Evolutionary conservation across 2,888 invertebrate genomes (phyloP), one percentile per base, ranked within the genome.

Genomic region (Oeneis ivallda): DNA sequence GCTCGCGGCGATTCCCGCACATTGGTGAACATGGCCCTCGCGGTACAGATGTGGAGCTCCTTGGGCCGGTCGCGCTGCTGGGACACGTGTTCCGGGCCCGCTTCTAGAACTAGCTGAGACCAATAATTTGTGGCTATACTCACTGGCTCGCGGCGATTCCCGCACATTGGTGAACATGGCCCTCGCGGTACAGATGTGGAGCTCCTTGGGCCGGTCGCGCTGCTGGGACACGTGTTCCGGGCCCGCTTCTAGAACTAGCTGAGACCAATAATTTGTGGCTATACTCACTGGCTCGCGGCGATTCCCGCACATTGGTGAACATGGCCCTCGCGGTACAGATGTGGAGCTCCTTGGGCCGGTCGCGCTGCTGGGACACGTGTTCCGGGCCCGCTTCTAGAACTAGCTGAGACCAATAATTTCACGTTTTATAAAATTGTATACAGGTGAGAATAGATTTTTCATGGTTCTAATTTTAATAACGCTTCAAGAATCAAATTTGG

Each of bases 21-120:
- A 79, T 96, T 96, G 4, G 94, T 94, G 37, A 94, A 80, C 0
- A 82, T 88, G 0, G 96, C 94, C 60, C 96, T 92, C 2, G 97
- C 96, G 0, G 96, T 95, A 86, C 97, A 96, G 41, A 97, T 89
- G 78, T 98, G 97, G 72, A 99, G 92, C 37, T 96, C 95, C 76
- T 95, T 96, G 0, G 98, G 99, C 32, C 98, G 93, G 84, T 98
- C 98, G 68, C 95, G 94, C 86, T 96, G 98, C 86, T 96, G 98
- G 61, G 94, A 95, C 2, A 95, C 94, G 76, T 95, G 95, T 72
- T 96, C 96, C 9, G 93, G 83, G 39, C 94, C 94, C 37, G 96
- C 95, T 85, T 98, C 97, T 76, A 97, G 92, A 47, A 96, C 93
- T 71, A 97, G 80, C 96, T 97, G 82, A 61, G 39, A 26, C 17